Evolutionary conservation across 2,888 invertebrate genomes (phyloP), one percentile per base, ranked within the genome.

Genomic region (Lordiphosa andalusiaca): DNA sequence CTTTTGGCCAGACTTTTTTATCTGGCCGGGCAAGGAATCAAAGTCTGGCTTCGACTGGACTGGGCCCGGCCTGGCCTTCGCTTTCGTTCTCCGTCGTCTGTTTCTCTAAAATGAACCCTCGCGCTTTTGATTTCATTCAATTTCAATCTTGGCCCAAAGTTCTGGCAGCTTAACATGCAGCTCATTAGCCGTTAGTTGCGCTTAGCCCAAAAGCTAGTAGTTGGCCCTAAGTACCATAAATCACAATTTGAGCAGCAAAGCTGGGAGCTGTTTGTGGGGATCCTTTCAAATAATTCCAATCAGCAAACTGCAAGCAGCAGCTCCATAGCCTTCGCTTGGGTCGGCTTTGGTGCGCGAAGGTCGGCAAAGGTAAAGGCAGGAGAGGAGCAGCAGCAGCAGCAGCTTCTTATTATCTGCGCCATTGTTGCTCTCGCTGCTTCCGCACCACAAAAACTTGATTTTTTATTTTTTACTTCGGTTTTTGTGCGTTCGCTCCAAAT

Each of bases 171-270:
- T 55, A 77, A 71, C 71, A 73, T 53, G 71, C 61, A 53, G 67
- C 78, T 80, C 80, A 80, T 80, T 84, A 80, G 80, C 68, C 68
- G 74, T 82, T 82, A 69, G 75, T 82, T 75, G 64, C 67, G 67
- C 59, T 64, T 69, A 42, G 36, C 3, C 42, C 10, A 49, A 42
- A 39, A 36, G 50, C 44, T 44, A 16, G 25, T 44, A 16, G 25
- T 55, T 37, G 69, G 57, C 57, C 59, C 61, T 59, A 70, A 76
- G 65, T 70, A 72, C 62, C 66, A 84, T 78, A 78, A 78, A 81
- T 81, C 78, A 81, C 67, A 78, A 76, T 81, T 77, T 78, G 71
- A 73, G 40, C 62, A 48, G 39, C 57, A 52, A 42, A 73, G 52
- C 52, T 40, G 49, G 30, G 25, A 40, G 38, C 47, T 41, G 13